These are phyloP conservation scores for Amphiura filiformis DNA, from an alignment of 35 echinoderm and acorn worm species.

Conservation along the genomic window DNA sequence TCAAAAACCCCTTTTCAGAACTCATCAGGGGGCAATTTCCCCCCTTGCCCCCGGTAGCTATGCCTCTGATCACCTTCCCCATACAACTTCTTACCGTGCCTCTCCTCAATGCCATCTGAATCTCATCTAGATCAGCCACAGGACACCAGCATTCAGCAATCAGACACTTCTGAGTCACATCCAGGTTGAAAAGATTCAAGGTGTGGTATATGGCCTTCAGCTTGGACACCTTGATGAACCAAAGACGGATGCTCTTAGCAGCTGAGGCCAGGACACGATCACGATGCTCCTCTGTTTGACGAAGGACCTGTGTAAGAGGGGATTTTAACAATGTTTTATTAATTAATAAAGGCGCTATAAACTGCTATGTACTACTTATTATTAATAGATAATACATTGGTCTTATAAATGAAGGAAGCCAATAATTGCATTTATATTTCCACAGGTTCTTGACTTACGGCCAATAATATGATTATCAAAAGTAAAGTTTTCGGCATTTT, in stretches of 20 bases:
- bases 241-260: conserved; percentile 53
- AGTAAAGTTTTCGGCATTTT: too few species aligned
- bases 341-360: too few species aligned
- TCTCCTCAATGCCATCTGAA: conserved; percentile 62
- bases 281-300: conserved; percentile 83
- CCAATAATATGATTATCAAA: too few species aligned
- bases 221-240: conserved; percentile 90
- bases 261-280: conserved; percentile 58
- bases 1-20: neutral
- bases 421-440: too few species aligned
- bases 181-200: conserved; percentile 87
- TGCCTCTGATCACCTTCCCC: neutral
- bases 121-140: conserved; percentile 56
- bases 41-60: neutral
- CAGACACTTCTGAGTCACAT: conserved; percentile 89
- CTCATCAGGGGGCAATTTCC: neutral
- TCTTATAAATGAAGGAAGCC: too few species aligned
- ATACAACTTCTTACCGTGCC: conserved; percentile 85
- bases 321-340: too few species aligned
- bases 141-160: conserved; percentile 95
- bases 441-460: too few species aligned
- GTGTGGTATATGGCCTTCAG: conserved; percentile 71
- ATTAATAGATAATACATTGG: too few species aligned
- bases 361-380: too few species aligned
- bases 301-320: conserved; percentile 49